Evolutionary conservation across 1,140 invertebrate species (phyloP), one percentile per base, ranked within the genome.

Genomic region (Ephestia elutella): DNA sequence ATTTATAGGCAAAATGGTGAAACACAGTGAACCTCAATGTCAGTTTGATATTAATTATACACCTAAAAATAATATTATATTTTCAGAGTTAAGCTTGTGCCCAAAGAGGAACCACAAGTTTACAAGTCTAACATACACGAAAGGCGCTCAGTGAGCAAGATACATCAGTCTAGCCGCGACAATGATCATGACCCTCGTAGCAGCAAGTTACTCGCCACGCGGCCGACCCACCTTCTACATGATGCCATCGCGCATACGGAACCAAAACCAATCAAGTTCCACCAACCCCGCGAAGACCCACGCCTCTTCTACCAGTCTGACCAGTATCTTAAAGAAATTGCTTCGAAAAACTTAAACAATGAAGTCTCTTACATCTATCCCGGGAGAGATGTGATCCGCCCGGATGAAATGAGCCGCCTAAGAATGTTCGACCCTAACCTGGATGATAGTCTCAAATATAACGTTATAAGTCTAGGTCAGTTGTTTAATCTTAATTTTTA

Each of bases 251-350:
- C 65, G 57, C 30, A 59, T 56, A 51, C 66, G 66, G 48, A 58
- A 49, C 32, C 68, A 38, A 63, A 77, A 59, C 15, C 65, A 49
- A 28, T 78, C 69, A 75, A 78, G 69, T 32, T 79, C 55, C 63
- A 87, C 71, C 62, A 80, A 50, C 82, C 84, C 50, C 66, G 71
- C 57, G 82, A 87, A 78, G 78, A 87, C 70, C 84, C 84, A 13
- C 76, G 79, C 21, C 70, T 82, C 53, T 87, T 78, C 68, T 87
- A 87, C 64, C 80, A 80, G 54, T 84, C 84, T 76, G 75, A 77
- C 65, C 54, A 73, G 58, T 87, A 87, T 72, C 68, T 80, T 77
- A 68, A 81, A 70, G 76, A 87, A 69, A 63, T 69, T 76, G 60
- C 69, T 73, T 54, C 63, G 59, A 67, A 78, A 65, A 74, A 71